Evolutionary conservation across 64 coral and sea anemone genomes (phyloP).

Genomic region (Catalaphyllia jardinei): DNA sequence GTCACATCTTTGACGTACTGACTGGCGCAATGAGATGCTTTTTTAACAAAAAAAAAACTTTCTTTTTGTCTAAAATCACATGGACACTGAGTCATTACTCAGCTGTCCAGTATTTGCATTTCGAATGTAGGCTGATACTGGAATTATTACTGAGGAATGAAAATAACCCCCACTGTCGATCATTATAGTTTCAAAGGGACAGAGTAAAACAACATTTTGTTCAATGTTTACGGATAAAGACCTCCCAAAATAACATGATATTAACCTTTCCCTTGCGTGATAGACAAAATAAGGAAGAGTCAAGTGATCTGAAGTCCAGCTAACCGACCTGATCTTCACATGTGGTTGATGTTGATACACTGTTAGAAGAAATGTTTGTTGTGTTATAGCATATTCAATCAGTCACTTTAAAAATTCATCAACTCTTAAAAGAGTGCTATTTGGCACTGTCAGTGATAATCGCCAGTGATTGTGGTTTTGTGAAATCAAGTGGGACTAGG

Average conservation of each 20-base stretch:
- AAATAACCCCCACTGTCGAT: background rate
- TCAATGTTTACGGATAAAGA: background rate
- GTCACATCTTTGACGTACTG: too few relatives aligned
- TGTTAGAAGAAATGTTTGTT: background rate
- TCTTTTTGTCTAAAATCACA: too few relatives aligned
- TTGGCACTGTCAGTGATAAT: background rate
- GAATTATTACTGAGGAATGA: background rate
- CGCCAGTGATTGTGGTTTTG: background rate
- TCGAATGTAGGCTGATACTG: background rate
- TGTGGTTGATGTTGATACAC: background rate
- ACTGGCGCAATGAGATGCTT: too few relatives aligned
- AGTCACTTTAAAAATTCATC: slow-evolving; percentile 23
- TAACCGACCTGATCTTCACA: background rate
- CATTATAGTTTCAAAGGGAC: background rate
- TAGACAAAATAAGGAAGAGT: slow-evolving; percentile 3
- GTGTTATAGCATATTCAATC: background rate
- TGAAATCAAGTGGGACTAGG: background rate
- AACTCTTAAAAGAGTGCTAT: slow-evolving; percentile 18
- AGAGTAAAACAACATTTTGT: background rate
- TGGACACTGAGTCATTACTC: too few relatives aligned
- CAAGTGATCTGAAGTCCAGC: background rate
- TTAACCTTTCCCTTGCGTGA: background rate
- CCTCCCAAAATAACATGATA: background rate
- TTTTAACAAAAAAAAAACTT: too few relatives aligned
- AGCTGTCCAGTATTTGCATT: too few relatives aligned